Percentiles rank a stretch among this genome's conserved stretches.
phyloP scores from a whole-genome alignment of 2,888 invertebrate species.

The Saturnia pavonia region DNA sequence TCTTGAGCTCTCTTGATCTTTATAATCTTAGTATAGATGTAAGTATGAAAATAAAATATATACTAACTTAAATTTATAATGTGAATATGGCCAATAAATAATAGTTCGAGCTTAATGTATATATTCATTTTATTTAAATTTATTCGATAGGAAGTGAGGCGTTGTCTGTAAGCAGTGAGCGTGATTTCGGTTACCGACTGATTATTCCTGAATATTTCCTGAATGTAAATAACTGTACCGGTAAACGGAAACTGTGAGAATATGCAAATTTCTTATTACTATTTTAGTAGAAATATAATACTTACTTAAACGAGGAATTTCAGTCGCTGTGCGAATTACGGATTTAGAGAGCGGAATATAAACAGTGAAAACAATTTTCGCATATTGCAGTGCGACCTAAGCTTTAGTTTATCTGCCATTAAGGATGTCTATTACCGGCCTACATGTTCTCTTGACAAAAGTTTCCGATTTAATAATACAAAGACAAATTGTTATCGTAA shows the following conservation, averaged over 20 bases:
- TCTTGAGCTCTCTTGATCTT: too few relatives aligned
- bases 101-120: background rate
- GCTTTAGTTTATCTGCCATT: too few relatives aligned
- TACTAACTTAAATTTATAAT: too few relatives aligned
- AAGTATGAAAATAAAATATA: too few relatives aligned
- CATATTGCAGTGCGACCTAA: too few relatives aligned
- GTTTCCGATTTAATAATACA: background rate
- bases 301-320: too few relatives aligned
- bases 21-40: too few relatives aligned
- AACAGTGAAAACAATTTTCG: too few relatives aligned
- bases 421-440: too few relatives aligned
- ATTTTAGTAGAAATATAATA: too few relatives aligned
- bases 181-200: conserved; percentile 34
- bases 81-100: background rate
- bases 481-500: background rate
- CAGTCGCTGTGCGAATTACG: too few relatives aligned
- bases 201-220: conserved; percentile 40
- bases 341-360: too few relatives aligned
- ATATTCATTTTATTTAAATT: background rate
- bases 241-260: background rate
- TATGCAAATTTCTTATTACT: conserved; percentile 16
- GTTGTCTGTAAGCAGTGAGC: conserved; percentile 26
- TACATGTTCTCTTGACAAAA: background rate
- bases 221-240: conserved; percentile 21
- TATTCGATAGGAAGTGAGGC: background rate